Conservation (phyloP, 2,888 invertebrate genomes). For the Euzetes globulus region DNA sequence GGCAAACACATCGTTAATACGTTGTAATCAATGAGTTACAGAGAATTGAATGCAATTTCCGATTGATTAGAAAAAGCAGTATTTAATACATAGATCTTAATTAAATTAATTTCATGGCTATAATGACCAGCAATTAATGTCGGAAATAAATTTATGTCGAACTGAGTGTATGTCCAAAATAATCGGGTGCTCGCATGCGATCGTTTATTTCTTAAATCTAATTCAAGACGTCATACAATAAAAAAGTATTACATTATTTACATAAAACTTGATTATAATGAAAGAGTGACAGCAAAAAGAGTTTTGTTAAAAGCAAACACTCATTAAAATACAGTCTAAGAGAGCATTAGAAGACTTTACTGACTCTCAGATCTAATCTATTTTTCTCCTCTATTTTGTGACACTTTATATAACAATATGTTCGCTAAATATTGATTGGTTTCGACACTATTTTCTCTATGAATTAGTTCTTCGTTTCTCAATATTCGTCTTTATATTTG, state of each 20-base stretch:
- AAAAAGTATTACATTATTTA: too few relatives aligned
- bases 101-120: conserved; percentile 3
- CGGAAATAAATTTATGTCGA: background rate
- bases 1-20: too few relatives aligned
- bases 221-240: background rate
- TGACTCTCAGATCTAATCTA: background rate
- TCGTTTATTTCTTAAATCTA: background rate
- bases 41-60: background rate
- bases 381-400: background rate
- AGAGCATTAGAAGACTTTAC: background rate
- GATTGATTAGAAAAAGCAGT: background rate
- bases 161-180: background rate
- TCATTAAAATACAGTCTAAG: background rate
- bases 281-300: background rate
- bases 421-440: background rate
- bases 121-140: conserved; percentile 3
- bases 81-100: background rate
- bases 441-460: background rate
- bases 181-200: background rate
- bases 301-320: background rate
- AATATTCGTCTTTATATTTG: background rate
- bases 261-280: background rate
- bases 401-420: background rate
- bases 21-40: too few relatives aligned
- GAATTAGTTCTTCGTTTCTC: background rate